phyloP scores from a whole-genome alignment of 2,797 vertebrate genomes.

The Holocentrus rufus region DNA sequence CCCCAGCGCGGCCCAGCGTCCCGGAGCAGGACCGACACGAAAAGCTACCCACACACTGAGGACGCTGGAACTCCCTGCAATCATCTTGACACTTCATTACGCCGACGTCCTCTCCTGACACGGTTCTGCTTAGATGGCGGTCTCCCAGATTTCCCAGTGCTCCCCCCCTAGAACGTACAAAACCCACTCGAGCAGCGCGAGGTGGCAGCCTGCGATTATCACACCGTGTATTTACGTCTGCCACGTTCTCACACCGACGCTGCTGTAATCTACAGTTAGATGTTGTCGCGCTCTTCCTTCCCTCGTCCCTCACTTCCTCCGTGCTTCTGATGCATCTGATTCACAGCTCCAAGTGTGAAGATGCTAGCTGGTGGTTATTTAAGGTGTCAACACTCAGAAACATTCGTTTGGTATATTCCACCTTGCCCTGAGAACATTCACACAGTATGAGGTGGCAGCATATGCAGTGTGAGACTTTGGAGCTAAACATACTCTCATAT shows the following conservation, averaged over 20 bases:
- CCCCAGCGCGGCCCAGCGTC: neutral
- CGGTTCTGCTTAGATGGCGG: slow-evolving; percentile 67
- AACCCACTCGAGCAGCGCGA: slow-evolving; percentile 32
- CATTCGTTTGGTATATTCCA: neutral
- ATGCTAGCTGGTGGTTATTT: neutral
- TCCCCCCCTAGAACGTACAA: slow-evolving; percentile 62
- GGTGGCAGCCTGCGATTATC: slow-evolving; percentile 48
- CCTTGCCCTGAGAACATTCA: neutral
- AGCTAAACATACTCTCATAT: neutral
- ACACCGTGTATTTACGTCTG: slow-evolving; percentile 55
- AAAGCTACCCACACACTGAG: slow-evolving; percentile 21
- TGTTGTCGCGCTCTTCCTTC: slow-evolving; percentile 3
- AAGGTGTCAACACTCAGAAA: neutral
- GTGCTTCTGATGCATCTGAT: neutral
- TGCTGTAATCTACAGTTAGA: neutral
- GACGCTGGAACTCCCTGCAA: slow-evolving; percentile 57
- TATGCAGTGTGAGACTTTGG: neutral
- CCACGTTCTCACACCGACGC: slow-evolving; percentile 50
- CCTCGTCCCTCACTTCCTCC: neutral
- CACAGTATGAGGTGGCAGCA: neutral
- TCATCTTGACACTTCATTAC: slow-evolving; percentile 57
- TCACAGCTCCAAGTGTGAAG: neutral
- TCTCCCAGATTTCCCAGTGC: slow-evolving; percentile 61
- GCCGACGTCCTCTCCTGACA: slow-evolving; percentile 55
- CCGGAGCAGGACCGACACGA: neutral